Conservation (phyloP, 2,113 vertebrate species). For the Tonatia bakeri region DNA sequence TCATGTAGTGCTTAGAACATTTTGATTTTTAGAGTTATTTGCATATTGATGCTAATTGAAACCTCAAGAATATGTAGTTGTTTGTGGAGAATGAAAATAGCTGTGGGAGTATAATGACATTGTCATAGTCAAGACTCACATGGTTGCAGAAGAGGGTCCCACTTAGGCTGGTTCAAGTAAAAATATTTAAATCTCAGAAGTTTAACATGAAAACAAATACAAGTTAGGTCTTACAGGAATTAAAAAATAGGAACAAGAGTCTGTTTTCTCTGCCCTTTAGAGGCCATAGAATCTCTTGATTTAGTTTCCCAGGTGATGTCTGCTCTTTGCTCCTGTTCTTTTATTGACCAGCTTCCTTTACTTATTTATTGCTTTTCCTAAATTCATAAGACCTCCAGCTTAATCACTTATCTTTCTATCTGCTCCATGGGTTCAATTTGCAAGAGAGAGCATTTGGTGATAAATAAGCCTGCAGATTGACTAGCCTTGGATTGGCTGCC, state of each 20-base stretch:
- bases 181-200: neutral
- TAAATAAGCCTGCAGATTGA: neutral
- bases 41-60: neutral
- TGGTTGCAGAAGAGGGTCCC: neutral
- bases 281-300: neutral
- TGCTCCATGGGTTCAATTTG: neutral
- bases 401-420: neutral
- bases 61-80: neutral
- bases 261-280: neutral
- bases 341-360: neutral
- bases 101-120: neutral
- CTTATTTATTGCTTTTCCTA: neutral
- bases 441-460: neutral
- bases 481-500: neutral
- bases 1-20: neutral
- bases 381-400: neutral
- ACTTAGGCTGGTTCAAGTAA: neutral
- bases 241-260: neutral
- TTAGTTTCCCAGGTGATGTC: neutral
- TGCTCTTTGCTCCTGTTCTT: neutral
- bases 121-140: neutral
- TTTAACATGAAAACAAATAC: neutral
- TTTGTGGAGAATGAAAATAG: neutral
- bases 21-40: neutral
- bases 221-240: neutral